Conservation (phyloP, 2,113 vertebrate species). For the Podarcis cretensis region DNA sequence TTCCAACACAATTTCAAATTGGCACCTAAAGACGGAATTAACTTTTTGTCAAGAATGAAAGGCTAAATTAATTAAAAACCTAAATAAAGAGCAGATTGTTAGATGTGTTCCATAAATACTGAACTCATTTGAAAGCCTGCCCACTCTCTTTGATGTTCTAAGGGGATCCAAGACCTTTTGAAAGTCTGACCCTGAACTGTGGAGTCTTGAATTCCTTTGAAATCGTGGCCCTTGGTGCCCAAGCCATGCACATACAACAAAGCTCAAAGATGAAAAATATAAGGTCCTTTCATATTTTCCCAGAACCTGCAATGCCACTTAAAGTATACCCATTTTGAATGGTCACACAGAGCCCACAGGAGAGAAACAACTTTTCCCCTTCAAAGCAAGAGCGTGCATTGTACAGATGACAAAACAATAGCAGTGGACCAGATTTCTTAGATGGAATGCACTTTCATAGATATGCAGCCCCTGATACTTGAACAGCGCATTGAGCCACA, state of each 20-base stretch:
- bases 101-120: not conserved
- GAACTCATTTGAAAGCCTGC: not conserved
- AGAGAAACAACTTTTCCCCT: not conserved
- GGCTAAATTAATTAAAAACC: not conserved
- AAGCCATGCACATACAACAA: not conserved
- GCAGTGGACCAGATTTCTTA: not conserved
- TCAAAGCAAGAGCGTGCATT: not conserved
- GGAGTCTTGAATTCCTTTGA: constrained; percentile 14
- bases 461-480: not conserved
- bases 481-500: not conserved
- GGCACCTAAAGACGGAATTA: not conserved
- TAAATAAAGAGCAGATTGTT: constrained; percentile 15
- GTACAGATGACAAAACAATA: not conserved
- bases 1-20: not conserved
- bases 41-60: not conserved
- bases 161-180: constrained; percentile 20
- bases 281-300: not conserved
- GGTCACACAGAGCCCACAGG: not conserved
- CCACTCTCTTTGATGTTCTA: constrained; percentile 14
- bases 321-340: not conserved
- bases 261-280: not conserved
- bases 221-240: not conserved
- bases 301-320: not conserved
- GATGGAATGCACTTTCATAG: not conserved
- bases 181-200: constrained; percentile 24